Conservation (phyloP, 2,888 invertebrate genomes). For the Yponomeuta cagnagella region DNA sequence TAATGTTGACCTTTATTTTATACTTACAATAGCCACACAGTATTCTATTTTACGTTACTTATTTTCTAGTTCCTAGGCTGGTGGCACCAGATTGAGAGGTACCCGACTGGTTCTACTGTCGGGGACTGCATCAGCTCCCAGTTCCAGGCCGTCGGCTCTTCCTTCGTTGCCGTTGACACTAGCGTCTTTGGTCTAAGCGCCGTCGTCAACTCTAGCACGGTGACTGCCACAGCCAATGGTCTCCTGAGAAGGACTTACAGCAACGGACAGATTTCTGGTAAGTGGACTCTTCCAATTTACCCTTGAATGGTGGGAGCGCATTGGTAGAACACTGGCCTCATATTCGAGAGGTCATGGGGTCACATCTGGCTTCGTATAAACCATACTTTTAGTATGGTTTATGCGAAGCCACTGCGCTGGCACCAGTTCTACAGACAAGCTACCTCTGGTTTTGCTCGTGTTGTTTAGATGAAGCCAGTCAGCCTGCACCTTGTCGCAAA, state of each 20-base stretch:
- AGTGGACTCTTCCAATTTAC: background rate
- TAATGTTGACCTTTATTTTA: too few relatives aligned
- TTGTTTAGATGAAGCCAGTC: too few relatives aligned
- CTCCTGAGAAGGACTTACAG: slow-evolving; percentile 36
- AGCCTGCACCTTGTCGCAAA: too few relatives aligned
- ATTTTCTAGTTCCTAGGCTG: slow-evolving; percentile 46
- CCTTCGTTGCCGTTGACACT: slow-evolving; percentile 40
- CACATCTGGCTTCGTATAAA: too few relatives aligned
- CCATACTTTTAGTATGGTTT: too few relatives aligned
- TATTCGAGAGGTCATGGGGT: too few relatives aligned
- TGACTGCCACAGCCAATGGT: slow-evolving; percentile 36
- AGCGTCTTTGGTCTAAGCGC: slow-evolving; percentile 34
- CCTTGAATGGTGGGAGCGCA: background rate
- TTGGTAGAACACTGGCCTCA: too few relatives aligned
- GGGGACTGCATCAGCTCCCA: slow-evolving; percentile 50
- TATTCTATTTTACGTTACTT: background rate
- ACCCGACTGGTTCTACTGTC: slow-evolving; percentile 33
- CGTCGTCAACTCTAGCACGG: slow-evolving; percentile 31
- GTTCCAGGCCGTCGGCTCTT: slow-evolving; percentile 30
- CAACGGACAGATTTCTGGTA: slow-evolving; percentile 30
- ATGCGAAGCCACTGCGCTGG: too few relatives aligned
- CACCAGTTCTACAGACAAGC: too few relatives aligned
- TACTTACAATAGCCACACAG: too few relatives aligned
- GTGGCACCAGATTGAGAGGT: slow-evolving; percentile 62
- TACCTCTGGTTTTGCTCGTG: too few relatives aligned